A percentile compares a stretch with the other conserved stretches of the same genome.
phyloP scores from a whole-genome alignment of 1,140 invertebrate species.

The Chymomyza costata region DNA sequence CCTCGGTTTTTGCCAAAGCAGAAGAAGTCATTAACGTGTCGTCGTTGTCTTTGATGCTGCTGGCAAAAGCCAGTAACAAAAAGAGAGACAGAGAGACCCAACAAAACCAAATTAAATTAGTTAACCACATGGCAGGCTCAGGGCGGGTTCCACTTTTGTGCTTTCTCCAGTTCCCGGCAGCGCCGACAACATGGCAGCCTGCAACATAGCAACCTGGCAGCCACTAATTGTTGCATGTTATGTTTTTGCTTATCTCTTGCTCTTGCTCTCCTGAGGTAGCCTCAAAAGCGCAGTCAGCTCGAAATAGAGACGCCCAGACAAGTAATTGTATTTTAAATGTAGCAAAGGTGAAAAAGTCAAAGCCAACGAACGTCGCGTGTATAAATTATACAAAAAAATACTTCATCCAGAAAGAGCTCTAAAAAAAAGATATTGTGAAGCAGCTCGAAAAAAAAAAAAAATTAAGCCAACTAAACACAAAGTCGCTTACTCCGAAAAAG shows the following conservation, averaged over 20 bases:
- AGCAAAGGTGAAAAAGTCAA: slow-evolving; percentile 56
- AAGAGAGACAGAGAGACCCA: slow-evolving; percentile 16
- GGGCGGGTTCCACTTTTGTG: too few relatives aligned
- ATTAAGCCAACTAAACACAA: slow-evolving; percentile 44
- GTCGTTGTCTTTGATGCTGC: slow-evolving; percentile 69
- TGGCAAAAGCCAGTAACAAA: slow-evolving; percentile 11
- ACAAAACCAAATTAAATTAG: slow-evolving; percentile 72
- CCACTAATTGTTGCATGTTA: slow-evolving; percentile 73
- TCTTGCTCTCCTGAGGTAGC: slow-evolving; percentile 25
- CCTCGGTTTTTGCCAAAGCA: slow-evolving; percentile 57
- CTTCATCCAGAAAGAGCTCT: too few relatives aligned
- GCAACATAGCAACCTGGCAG: slow-evolving; percentile 21
- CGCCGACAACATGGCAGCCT: slow-evolving; percentile 13
- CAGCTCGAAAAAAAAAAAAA: slow-evolving; percentile 19
- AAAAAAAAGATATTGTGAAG: neutral
- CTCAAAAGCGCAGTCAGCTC: slow-evolving; percentile 34
- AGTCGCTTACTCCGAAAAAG: slow-evolving; percentile 56
- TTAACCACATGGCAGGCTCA: slow-evolving; percentile 74
- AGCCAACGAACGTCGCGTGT: slow-evolving; percentile 45
- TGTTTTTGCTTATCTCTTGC: slow-evolving; percentile 70
- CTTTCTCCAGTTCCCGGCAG: slow-evolving; percentile 20
- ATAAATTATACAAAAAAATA: slow-evolving; percentile 69
- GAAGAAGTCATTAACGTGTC: slow-evolving; percentile 73
- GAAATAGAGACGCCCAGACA: slow-evolving; percentile 36
- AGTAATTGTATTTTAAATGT: slow-evolving; percentile 70